Base-by-base conservation (phyloP, 2,888 invertebrate genomes). In the Acleris laterana region DNA sequence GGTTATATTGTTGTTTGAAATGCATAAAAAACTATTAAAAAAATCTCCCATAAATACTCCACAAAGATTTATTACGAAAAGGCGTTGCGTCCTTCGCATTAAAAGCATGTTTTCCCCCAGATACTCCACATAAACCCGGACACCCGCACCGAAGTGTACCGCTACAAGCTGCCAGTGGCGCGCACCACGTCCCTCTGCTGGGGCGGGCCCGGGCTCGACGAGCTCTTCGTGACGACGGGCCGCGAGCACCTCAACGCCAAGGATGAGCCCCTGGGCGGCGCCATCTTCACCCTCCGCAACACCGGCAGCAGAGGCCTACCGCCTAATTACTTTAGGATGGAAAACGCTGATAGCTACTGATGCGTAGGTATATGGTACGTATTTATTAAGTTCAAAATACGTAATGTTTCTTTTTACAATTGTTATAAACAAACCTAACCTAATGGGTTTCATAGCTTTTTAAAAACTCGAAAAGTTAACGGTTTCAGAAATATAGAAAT, bases 171-270 rank as follows among this genome's bases (percentile, higher is more conserved):
- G 20, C 95, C 95, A 0, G 88, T 90, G 0, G 83, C 91, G 1
- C 90, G 93, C 16, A 88, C 94, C 0, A 95, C 96, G 0, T 95
- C 96, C 0, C 93, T 95, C 1, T 90, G 94, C 62, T 96, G 95
- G 87, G 96, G 96, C 46, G 96, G 95, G 0, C 90, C 93, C 0
- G 83, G 93, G 63, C 81, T 94, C 22, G 94, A 95, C 72, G 94
- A 94, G 70, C 80, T 96, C 49, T 96, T 94, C 74, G 95, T 96
- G 3, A 96, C 96, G 0, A 93, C 94, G 0, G 77, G 81, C 2
- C 77, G 74, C 5, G 78, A 80, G 64, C 61, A 60, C 2, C 32
- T 68, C 0, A 77, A 78, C 6, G 49, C 53, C 1, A 46, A 66
- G 4, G n/a, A 56, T 1, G 86, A 89, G 53, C 84, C 86, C 16